Conservation (phyloP, 2,888 invertebrate species). For the Drosophila lacicola region DNA sequence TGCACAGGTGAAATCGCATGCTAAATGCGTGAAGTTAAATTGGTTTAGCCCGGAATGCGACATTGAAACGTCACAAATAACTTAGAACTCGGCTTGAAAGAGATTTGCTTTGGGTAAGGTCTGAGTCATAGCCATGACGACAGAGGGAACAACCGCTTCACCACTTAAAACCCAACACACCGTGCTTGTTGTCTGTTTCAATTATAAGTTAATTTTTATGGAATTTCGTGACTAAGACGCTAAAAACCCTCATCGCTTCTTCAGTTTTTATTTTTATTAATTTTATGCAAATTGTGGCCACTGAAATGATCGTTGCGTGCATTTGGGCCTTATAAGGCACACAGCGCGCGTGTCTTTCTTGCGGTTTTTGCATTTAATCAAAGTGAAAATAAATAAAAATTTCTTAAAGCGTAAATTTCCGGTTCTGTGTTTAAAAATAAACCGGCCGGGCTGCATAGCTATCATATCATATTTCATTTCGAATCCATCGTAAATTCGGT, state of each 20-base stretch:
- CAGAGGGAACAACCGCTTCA: slow-evolving; percentile 11
- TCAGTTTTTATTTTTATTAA: slow-evolving; percentile 50
- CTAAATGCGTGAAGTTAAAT: not conserved
- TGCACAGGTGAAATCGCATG: slow-evolving; percentile 20
- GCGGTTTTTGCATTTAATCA: slow-evolving; percentile 73
- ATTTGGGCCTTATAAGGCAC: slow-evolving; percentile 59
- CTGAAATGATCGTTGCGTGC: slow-evolving; percentile 43
- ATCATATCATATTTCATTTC: slow-evolving; percentile 58
- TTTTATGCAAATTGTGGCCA: slow-evolving; percentile 64
- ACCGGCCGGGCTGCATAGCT: slow-evolving; percentile 43
- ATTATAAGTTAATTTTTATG: slow-evolving; percentile 46
- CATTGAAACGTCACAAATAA: slow-evolving; percentile 63
- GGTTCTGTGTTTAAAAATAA: slow-evolving; percentile 68
- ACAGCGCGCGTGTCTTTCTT: slow-evolving; percentile 69
- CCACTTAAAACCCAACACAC: slow-evolving; percentile 16
- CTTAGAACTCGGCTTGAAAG: slow-evolving; percentile 46
- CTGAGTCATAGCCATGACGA: slow-evolving; percentile 57
- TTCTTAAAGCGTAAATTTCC: slow-evolving; percentile 67
- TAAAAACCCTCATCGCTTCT: slow-evolving; percentile 50
- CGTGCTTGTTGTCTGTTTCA: slow-evolving; percentile 33
- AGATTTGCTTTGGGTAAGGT: slow-evolving; percentile 13
- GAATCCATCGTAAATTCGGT: not conserved
- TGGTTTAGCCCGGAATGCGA: slow-evolving; percentile 3
- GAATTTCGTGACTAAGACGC: slow-evolving; percentile 70
- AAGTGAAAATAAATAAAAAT: slow-evolving; percentile 72